Percentiles rank a stretch among this genome's conserved stretches.
These are phyloP conservation scores for Chloromyia formosa DNA, from an alignment of 2,888 invertebrate species.

Conservation along the genomic window DNA sequence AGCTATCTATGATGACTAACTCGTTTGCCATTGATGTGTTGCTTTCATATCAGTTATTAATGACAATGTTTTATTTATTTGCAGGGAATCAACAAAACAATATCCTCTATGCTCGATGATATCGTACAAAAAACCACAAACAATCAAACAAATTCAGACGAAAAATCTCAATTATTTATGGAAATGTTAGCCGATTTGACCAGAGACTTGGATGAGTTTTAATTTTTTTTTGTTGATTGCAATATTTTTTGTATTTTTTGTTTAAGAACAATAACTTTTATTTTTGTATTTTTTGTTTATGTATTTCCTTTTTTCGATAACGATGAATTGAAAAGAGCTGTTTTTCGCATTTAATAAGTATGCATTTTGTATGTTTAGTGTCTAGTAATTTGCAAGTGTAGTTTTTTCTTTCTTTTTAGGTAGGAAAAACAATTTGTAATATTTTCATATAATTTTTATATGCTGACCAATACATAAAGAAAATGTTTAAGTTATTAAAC, in stretches of 20 bases:
- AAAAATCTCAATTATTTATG: constrained; percentile 61
- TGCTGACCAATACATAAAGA: too few species aligned
- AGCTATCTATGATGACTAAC: too few species aligned
- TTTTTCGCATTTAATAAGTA: not conserved
- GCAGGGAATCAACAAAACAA: constrained; percentile 42
- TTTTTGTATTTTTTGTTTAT: too few species aligned
- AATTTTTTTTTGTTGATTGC: constrained; percentile 44
- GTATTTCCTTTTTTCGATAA: not conserved
- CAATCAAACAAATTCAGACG: constrained; percentile 51
- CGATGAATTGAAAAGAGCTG: not conserved
- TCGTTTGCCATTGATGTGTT: too few species aligned
- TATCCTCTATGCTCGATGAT: constrained; percentile 45
- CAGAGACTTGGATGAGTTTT: constrained; percentile 60
- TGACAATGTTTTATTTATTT: not conserved
- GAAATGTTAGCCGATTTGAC: constrained; percentile 62
- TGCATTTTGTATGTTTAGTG: too few species aligned
- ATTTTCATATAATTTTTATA: too few species aligned
- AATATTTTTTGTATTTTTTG: not conserved
- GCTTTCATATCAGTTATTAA: too few species aligned
- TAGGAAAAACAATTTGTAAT: too few species aligned
- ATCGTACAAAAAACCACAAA: constrained; percentile 24
- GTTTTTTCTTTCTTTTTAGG: too few species aligned
- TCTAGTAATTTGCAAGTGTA: too few species aligned
- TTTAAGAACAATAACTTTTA: not conserved
- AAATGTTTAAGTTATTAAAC: too few species aligned